Conservation (phyloP, 2,797 vertebrate species). For the Chrysolophus pictus region DNA sequence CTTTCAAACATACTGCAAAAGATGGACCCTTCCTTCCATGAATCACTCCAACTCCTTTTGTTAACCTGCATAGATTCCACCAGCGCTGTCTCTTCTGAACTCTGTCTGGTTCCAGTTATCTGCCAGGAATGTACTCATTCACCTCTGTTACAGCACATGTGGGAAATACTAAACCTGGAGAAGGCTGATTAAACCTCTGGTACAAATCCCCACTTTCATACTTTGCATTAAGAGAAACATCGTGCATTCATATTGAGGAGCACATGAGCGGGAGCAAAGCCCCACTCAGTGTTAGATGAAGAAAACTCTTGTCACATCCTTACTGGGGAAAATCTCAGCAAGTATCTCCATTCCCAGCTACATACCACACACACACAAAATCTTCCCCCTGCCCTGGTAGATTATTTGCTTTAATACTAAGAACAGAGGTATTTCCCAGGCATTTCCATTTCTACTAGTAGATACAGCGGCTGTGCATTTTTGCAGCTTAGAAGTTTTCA, state of each 20-base stretch:
- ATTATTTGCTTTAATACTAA: background rate
- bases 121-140: background rate
- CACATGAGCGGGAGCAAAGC: background rate
- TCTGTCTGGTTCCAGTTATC: background rate
- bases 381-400: no score
- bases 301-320: background rate
- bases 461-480: background rate
- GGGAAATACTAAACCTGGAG: background rate
- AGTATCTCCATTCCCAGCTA: background rate
- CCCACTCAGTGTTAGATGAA: fast-evolving
- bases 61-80: background rate
- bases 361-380: background rate
- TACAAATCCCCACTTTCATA: background rate
- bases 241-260: background rate
- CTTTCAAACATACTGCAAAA: background rate
- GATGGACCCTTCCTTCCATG: fast-evolving
- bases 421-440: background rate
- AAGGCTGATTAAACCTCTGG: background rate
- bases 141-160: background rate
- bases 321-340: background rate
- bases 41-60: background rate
- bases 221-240: background rate
- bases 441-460: background rate
- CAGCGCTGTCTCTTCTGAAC: background rate
- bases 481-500: background rate